phyloP scores from a whole-genome alignment of 2,888 invertebrate genomes.

The Habroteleia sp. region DNA sequence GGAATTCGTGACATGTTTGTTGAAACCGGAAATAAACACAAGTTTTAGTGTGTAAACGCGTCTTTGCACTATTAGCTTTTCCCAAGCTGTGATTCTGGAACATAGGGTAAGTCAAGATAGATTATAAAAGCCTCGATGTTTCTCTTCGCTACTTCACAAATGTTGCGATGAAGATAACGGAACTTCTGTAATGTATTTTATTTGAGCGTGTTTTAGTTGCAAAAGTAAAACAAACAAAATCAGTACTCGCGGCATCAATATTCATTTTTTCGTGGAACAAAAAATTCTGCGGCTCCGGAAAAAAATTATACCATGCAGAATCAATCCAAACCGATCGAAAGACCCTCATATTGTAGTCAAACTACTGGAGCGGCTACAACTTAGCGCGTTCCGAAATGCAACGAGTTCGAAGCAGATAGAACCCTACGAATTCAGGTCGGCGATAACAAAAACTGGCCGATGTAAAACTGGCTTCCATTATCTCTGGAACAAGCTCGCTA shows the following conservation, averaged over 20 bases:
- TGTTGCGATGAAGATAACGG: conserved; percentile 20
- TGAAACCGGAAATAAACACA: conserved; percentile 44
- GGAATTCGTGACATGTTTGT: conserved; percentile 40
- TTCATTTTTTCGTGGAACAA: not conserved
- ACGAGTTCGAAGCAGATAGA: conserved; percentile 8
- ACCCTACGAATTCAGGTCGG: conserved; percentile 1
- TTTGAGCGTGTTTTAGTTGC: conserved; percentile 3
- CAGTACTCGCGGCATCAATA: too few relatives aligned
- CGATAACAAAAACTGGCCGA: conserved; percentile 5
- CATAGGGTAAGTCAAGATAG: conserved; percentile 16
- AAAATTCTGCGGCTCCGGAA: too few relatives aligned
- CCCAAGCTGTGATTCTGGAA: conserved; percentile 17
- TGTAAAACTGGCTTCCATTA: conserved; percentile 16
- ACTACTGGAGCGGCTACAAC: not conserved
- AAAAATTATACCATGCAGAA: too few relatives aligned
- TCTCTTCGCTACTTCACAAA: conserved; percentile 15
- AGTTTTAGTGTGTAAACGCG: conserved; percentile 41
- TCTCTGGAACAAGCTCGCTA: conserved; percentile 3
- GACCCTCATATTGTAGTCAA: too few relatives aligned
- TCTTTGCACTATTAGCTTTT: conserved; percentile 43
- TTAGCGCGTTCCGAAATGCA: not conserved
- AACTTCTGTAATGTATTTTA: conserved; percentile 17
- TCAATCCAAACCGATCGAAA: too few relatives aligned
- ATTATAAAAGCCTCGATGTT: conserved; percentile 32
- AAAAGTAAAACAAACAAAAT: not conserved